A percentile compares a stretch with the other conserved stretches of the same genome.
These are phyloP conservation scores for Meriones psammophilus DNA, from an alignment of 2,797 vertebrate species.

Conservation along the genomic window DNA sequence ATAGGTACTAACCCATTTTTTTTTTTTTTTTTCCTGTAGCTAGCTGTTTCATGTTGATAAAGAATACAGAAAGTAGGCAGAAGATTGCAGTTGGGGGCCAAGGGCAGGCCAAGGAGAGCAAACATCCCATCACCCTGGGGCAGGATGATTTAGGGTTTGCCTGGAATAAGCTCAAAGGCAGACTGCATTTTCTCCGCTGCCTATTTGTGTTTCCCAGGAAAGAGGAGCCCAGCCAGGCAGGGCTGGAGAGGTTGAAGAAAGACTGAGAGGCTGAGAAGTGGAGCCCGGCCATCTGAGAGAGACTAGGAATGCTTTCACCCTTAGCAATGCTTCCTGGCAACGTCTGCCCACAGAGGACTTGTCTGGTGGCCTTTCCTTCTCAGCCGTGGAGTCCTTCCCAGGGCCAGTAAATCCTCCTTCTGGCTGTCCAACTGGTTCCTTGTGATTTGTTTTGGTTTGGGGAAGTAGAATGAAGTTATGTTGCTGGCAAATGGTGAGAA, in stretches of 20 bases:
- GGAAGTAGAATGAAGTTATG: background rate
- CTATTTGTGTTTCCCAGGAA: slow-evolving; percentile 77
- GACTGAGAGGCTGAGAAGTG: slow-evolving; percentile 50
- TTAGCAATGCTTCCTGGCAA: slow-evolving; percentile 69
- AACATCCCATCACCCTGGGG: background rate
- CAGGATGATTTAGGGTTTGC: slow-evolving; percentile 13
- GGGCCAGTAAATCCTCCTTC: slow-evolving; percentile 35
- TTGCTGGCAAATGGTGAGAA: slow-evolving; percentile 55
- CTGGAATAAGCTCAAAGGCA: slow-evolving; percentile 13
- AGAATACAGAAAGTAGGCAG: background rate
- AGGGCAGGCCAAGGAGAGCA: background rate
- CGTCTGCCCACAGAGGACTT: slow-evolving; percentile 38
- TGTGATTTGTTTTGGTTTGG: slow-evolving; percentile 29
- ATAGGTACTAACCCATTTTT: background rate
- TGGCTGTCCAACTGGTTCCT: background rate
- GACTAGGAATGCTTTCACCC: slow-evolving; percentile 10
- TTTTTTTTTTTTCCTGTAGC: slow-evolving; percentile 1
- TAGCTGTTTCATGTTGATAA: background rate
- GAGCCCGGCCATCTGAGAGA: background rate
- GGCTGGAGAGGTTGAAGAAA: slow-evolving; percentile 44
- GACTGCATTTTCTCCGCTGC: slow-evolving; percentile 61
- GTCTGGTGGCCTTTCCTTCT: background rate
- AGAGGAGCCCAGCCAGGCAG: slow-evolving; percentile 57
- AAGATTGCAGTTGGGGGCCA: background rate
- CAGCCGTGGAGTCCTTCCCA: background rate